Evolutionary conservation across 2,888 invertebrate genomes (phyloP), one percentile per base, ranked within the genome.

Genomic region (Molanna angustata): DNA sequence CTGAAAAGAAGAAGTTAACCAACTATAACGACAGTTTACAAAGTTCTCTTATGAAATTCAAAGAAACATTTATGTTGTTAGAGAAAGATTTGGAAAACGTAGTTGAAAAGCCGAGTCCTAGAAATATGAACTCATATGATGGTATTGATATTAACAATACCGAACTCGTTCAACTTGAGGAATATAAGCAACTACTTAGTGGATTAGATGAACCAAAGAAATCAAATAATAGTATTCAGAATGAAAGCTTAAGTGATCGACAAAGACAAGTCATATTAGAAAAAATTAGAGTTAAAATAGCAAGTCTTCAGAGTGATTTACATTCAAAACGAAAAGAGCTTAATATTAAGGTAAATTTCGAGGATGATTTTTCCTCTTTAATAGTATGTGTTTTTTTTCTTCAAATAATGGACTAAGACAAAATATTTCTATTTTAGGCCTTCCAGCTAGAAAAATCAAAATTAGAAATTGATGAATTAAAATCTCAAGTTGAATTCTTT

Each of bases 221-320:
- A 20, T 42, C 49, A 11, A 17, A 13, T 13, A 37, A 27, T 19
- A 41, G 44, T 13, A 40, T 14, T 31, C 32, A 33, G 9, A 14
- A 13, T 16, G 39, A 55, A 31, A 55, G 33, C 13, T 11, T 21
- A 20, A 9, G 9, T 2, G 22, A 50, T 14, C 4, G 2, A 43
- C 35, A 50, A n/a, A 83, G 83, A 58, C 74, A 80, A 52, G 75
- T 80, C 19, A 83, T 84, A 58, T 62, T 85, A 6, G 75, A 75
- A 1, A 79, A 75, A 62, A 80, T 75, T 17, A 67, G 70, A 60
- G 72, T 72, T 62, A 75, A 69, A 66, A 73, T 67, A 58, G 74
- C 67, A 17, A 63, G 66, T 62, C 67, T 76, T 60, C 76, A 76
- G 53, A 73, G 73, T 49, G 75, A 76, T 56, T 62, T 77, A 35